Base-by-base conservation (phyloP, 2,888 invertebrate species). In the Pristionchus entomophagus region DNA sequence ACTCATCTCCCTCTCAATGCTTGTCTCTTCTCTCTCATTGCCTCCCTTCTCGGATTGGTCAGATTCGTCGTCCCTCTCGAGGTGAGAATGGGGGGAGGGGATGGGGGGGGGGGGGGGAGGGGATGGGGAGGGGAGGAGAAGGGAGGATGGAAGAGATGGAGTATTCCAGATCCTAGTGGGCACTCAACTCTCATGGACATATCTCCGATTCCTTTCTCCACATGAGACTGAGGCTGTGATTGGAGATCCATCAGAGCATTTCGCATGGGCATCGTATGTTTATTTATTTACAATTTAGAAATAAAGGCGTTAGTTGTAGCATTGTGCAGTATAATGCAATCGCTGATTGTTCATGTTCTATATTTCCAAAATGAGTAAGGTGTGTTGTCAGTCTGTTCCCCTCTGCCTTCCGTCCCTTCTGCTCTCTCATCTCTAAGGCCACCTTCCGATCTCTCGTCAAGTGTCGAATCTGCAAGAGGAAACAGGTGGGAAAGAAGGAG, bases 201-300 rank as follows among this genome's bases (percentile, higher is more conserved):
- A 93, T 86, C 89, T 93, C n/a, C 90, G 93, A 12, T 93, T 93
- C 87, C 87, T 91, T 86, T 89, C 91, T 85, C 88, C 89, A 0
- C 89, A 90, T 73, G 88, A 91, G 73, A 88, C 88, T 1, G 90
- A 90, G 59, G 90, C 89, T 29, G 88, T 90, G 56, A 88, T 89
- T 82, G 93, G 93, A 51, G 93, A 93, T 80, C 86, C 88, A 59
- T 91, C 91, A 80, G 93, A 93, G 41, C 93, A 93, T 77, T 93
- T 93, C 87, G 89, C 92, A 26, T 93, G 93, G 93, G 90, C 91
- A 6, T 92, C 91, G 92, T 92, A 14, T 17, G 85, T 83, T 38
- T 78, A 22, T 86, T 62, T 86, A 32, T 32, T 35, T 65, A 5
- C 22, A 45, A 56, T 32, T 77, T 38, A 69, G 14, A 53, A 41